Percentiles rank a stretch among this genome's conserved stretches.
Evolutionary conservation across 1,140 invertebrate species (phyloP).

Genomic region (Triops cancriformis): DNA sequence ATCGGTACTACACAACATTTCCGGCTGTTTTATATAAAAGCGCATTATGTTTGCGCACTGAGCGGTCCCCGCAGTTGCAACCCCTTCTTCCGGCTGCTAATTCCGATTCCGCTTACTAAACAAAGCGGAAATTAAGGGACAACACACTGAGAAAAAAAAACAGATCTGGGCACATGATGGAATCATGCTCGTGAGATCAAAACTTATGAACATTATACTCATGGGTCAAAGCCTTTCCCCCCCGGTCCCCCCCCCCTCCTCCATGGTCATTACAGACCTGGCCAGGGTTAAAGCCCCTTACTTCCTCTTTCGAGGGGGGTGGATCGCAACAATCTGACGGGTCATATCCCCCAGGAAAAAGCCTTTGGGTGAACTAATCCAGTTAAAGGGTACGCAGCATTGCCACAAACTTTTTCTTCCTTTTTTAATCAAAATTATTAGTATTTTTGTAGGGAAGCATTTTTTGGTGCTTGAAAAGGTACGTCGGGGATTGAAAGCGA

Average conservation of each 20-base stretch:
- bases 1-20: neutral
- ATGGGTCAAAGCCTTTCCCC: neutral
- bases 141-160: neutral
- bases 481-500: no score
- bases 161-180: neutral
- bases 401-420: neutral
- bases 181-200: neutral
- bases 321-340: neutral
- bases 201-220: conserved; percentile 2
- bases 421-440: neutral
- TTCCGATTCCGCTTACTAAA: neutral
- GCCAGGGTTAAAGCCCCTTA: neutral
- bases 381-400: neutral
- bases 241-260: neutral
- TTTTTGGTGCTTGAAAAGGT: no score
- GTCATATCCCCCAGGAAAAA: neutral
- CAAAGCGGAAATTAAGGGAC: neutral
- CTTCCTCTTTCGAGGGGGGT: neutral
- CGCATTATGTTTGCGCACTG: conserved; percentile 4
- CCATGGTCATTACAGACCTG: neutral
- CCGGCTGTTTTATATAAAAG: neutral
- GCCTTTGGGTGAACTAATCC: neutral
- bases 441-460: neutral
- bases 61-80: neutral
- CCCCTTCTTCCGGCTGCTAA: neutral